phyloP scores from a whole-genome alignment of 2,888 invertebrate genomes.

The Poecilobothrus nobilitatus region DNA sequence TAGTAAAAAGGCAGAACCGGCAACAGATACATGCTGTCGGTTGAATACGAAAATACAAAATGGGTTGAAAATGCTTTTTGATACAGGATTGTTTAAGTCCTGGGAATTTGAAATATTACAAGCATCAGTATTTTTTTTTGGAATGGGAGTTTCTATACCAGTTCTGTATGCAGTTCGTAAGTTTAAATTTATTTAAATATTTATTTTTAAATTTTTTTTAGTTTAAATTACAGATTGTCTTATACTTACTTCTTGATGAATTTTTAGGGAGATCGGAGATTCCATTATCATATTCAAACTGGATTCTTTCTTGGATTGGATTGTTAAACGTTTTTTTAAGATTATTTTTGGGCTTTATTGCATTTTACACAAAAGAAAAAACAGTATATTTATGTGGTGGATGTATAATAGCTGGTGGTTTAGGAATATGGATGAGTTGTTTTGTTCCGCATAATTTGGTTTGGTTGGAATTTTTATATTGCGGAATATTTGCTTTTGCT shows the following conservation, averaged over 20 bases:
- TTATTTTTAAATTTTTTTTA: slow-evolving; percentile 14
- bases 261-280: slow-evolving; percentile 47
- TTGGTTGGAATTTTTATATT: slow-evolving; percentile 14
- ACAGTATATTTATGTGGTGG: slow-evolving; percentile 11
- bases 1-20: too few species aligned
- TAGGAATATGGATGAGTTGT: slow-evolving; percentile 55
- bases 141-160: slow-evolving; percentile 71
- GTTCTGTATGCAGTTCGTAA: slow-evolving; percentile 53
- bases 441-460: slow-evolving; percentile 37
- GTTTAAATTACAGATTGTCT: too few species aligned
- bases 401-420: slow-evolving; percentile 37
- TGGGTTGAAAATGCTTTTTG: slow-evolving; percentile 30
- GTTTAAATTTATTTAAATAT: slow-evolving; percentile 12
- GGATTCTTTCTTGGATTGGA: slow-evolving; percentile 57
- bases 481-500: slow-evolving; percentile 13
- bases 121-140: slow-evolving; percentile 55
- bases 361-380: slow-evolving; percentile 9
- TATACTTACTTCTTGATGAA: not conserved
- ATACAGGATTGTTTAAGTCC: slow-evolving; percentile 27
- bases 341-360: slow-evolving; percentile 9
- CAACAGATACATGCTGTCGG: too few species aligned
- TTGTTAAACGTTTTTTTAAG: slow-evolving; percentile 54
- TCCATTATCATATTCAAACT: slow-evolving; percentile 44
- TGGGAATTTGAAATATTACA: slow-evolving; percentile 39
- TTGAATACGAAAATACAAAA: slow-evolving; percentile 21